Base-by-base conservation (phyloP, 2,888 invertebrate genomes). In the Heliconius aoede region DNA sequence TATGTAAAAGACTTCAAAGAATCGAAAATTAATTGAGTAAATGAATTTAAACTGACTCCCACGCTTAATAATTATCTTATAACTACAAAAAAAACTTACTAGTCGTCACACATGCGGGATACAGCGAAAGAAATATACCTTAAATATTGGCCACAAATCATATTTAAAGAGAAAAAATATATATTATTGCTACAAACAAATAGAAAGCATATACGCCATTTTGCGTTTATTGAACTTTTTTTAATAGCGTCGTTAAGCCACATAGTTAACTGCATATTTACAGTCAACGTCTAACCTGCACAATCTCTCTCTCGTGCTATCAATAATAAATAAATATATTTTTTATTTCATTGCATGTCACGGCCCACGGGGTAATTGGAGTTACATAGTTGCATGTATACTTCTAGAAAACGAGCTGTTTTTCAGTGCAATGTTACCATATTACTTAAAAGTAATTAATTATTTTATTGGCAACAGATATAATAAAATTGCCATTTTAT, bases 251-350 rank as follows among this genome's bases (percentile, higher is more conserved):
- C 74, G 65, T 76, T 64, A 61, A 64, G 36, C 26, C 71, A 32
- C 62, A 80, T 73, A 71, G 74, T 79, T 76, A 76, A 73, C 58
- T 76, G 78, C n/a, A 71, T 78, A 76, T 82, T 81, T 80, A 76
- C 71, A 79, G 72, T 74, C 65, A 61, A 72, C 58, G 73, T 78
- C 74, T 79, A 79, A 80, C 73, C 73, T 84, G 78, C 79, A 82
- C 82, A 84, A 84, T 84, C 80, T n/a, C n/a, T n/a, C 80, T 76
- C 80, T 80, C 73, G 69, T 60, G 71, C 76, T 71, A 73, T 69
- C 15, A 46, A 46, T 46, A 46, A 46, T 46, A 40, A 15, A 40
- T 40, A 40, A 40, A 18, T 40, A 18, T 40, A 64, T 64, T 76
- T 73, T 71, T 74, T 51, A 72, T 71, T 65, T 28, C 55, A 8